Conservation (phyloP, 2,888 invertebrate genomes). For the Stenodera caucasica region DNA sequence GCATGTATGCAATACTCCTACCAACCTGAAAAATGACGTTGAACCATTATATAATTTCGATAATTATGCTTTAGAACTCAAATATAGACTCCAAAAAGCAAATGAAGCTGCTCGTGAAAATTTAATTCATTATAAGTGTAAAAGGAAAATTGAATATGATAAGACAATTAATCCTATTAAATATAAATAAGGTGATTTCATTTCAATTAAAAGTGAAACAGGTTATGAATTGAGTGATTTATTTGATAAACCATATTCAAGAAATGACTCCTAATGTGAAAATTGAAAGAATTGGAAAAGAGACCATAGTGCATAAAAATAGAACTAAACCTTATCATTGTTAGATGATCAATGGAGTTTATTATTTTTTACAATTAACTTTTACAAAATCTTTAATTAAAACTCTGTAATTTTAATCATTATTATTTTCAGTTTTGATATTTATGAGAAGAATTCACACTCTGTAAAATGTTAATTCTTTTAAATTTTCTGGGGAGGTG, state of each 20-base stretch:
- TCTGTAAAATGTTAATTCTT: too few relatives aligned
- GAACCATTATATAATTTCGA: constrained; percentile 9
- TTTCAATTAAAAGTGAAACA: constrained; percentile 10
- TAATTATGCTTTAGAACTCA: constrained; percentile 11
- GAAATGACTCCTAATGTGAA: constrained; percentile 5
- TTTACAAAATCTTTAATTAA: too few relatives aligned
- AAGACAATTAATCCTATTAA: not conserved
- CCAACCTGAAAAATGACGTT: not conserved
- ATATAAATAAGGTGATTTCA: constrained; percentile 8
- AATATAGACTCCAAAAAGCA: constrained; percentile 12
- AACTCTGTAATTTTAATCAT: too few relatives aligned
- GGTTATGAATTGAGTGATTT: not conserved
- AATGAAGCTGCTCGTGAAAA: constrained; percentile 9
- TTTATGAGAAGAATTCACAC: too few relatives aligned
- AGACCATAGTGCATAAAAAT: constrained; percentile 3
- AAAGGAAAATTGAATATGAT: not conserved
- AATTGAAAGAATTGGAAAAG: not conserved
- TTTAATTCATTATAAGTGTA: constrained; percentile 7
- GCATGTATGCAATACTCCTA: not conserved
- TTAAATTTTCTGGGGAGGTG: too few relatives aligned
- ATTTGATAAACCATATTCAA: constrained; percentile 12
- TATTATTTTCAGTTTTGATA: too few relatives aligned
- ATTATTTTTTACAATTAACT: too few relatives aligned
- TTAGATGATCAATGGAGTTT: too few relatives aligned
- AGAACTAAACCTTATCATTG: constrained; percentile 3